These are phyloP conservation scores for Rhegmatorhina hoffmannsi DNA, from an alignment of 2,113 vertebrate species.

Conservation along the genomic window DNA sequence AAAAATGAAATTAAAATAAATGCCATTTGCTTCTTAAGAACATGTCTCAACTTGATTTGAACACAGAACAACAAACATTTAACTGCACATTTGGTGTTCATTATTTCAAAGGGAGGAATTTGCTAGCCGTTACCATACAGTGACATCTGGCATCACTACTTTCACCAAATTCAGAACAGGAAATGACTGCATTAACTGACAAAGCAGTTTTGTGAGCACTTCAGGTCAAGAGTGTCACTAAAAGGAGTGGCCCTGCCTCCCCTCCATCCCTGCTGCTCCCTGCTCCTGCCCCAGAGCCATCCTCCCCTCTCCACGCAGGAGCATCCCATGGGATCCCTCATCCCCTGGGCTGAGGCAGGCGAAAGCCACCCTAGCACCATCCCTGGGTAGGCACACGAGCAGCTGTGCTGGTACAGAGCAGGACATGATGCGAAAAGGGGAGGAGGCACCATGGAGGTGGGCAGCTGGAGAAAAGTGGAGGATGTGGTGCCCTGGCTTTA, in stretches of 20 bases:
- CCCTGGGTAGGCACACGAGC: accelerated
- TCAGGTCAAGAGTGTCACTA: background rate
- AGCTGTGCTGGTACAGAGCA: background rate
- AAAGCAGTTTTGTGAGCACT: background rate
- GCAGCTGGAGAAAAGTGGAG: background rate
- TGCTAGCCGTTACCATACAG: background rate
- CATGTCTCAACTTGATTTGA: background rate
- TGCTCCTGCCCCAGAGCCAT: background rate
- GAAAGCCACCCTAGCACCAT: background rate
- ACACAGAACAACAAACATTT: background rate
- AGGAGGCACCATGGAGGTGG: background rate
- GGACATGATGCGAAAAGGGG: background rate
- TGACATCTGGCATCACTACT: background rate
- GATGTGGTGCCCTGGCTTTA: background rate
- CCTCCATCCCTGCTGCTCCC: background rate
- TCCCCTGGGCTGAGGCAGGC: background rate
- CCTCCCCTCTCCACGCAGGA: accelerated
- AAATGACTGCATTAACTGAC: background rate
- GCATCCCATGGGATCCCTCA: background rate
- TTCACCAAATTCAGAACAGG: constrained; percentile 45
- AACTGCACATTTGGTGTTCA: background rate
- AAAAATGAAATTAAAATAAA: background rate
- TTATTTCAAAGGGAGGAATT: constrained; percentile 9
- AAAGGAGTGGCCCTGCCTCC: background rate
- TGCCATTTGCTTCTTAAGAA: background rate